Evolutionary conservation across 2,113 vertebrate genomes (phyloP).

Genomic region (Ammodytes dubius): DNA sequence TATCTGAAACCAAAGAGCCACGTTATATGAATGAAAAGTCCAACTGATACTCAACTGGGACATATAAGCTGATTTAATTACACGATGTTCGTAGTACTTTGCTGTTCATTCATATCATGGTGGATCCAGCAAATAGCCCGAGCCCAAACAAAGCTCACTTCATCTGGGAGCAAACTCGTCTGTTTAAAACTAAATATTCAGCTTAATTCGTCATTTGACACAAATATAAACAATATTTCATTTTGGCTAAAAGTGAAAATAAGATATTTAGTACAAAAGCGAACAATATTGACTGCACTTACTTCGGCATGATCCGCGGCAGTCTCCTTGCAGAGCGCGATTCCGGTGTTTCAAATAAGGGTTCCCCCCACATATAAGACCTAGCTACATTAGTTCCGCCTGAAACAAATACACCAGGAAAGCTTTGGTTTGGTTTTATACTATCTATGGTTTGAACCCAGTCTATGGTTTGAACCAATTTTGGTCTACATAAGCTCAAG

Average conservation of each 20-base stretch:
- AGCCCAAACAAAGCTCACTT: constrained; percentile 48
- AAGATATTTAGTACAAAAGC: background rate
- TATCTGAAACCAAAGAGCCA: background rate
- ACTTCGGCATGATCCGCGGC: constrained; percentile 82
- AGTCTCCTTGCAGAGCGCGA: constrained; percentile 9
- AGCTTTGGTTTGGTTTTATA: no score
- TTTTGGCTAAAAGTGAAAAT: accelerated
- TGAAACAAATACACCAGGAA: background rate
- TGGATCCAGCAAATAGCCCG: constrained; percentile 64
- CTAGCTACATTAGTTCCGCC: constrained; percentile 56
- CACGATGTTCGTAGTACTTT: accelerated
- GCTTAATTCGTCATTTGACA: accelerated
- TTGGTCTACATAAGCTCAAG: background rate
- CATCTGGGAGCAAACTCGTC: background rate
- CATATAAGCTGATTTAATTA: accelerated
- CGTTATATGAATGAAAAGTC: accelerated
- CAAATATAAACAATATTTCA: accelerated
- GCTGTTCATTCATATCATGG: background rate
- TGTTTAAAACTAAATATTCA: background rate
- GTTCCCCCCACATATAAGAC: constrained; percentile 26
- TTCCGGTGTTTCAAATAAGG: constrained; percentile 52
- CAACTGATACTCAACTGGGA: background rate
- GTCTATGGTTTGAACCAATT: background rate
- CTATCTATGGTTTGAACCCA: no score
- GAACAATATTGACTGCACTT: constrained; percentile 7